These are phyloP conservation scores for Zaprionus ornatus DNA, from an alignment of 1,140 invertebrate species.

Conservation along the genomic window DNA sequence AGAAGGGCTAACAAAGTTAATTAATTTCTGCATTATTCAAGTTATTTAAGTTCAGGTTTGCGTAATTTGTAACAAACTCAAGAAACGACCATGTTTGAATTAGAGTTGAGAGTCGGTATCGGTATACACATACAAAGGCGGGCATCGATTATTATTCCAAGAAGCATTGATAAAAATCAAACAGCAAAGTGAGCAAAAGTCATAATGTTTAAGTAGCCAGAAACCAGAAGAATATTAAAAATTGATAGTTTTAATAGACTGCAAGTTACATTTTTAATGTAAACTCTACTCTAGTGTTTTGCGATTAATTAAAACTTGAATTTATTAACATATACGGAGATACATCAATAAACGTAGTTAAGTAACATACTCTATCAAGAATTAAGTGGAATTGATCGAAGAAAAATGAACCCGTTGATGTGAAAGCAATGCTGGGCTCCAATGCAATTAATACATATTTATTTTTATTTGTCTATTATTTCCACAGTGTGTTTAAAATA, in stretches of 20 bases:
- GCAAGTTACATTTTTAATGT: conserved; percentile 40
- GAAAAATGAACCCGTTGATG: conserved; percentile 8
- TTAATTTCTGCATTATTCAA: conserved; percentile 14
- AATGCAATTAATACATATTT: conserved; percentile 75
- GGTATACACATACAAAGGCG: not conserved
- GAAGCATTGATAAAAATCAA: not conserved
- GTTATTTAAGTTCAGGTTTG: not conserved
- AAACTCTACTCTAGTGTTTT: conserved; percentile 20
- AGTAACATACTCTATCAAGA: conserved; percentile 30
- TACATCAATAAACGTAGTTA: conserved; percentile 20
- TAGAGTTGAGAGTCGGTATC: conserved; percentile 16
- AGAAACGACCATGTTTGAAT: conserved; percentile 7
- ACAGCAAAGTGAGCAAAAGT: conserved; percentile 47
- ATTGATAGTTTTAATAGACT: conserved; percentile 55
- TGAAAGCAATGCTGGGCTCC: conserved; percentile 73
- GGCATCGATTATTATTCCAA: conserved; percentile 13
- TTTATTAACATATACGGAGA: conserved; percentile 19
- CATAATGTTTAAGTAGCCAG: conserved; percentile 68
- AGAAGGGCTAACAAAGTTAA: conserved; percentile 7
- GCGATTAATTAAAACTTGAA: conserved; percentile 32
- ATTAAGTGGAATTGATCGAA: conserved; percentile 13
- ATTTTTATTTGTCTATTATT: conserved; percentile 25
- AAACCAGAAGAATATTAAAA: conserved; percentile 32
- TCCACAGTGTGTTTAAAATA: conserved; percentile 27
- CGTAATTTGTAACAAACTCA: not conserved